phyloP scores from a whole-genome alignment of 2,888 invertebrate species.

The Watsonalla cultraria region DNA sequence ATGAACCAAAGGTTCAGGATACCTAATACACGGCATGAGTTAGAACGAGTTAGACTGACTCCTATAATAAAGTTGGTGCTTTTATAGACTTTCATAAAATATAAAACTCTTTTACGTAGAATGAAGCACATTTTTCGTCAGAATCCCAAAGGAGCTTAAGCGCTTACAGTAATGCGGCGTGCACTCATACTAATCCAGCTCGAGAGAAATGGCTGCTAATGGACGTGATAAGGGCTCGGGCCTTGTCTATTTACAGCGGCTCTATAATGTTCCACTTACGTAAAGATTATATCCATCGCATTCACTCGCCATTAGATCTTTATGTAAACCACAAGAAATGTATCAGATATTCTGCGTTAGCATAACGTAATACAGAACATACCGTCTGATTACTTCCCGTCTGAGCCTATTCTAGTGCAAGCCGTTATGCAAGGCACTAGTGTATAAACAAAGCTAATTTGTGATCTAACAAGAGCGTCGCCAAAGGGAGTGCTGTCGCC shows the following conservation, averaged over 20 bases:
- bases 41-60: no score
- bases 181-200: background rate
- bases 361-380: constrained; percentile 15
- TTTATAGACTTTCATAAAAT: no score
- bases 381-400: constrained; percentile 28
- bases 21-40: no score
- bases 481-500: constrained; percentile 28
- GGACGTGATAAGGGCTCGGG: background rate
- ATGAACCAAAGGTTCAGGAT: no score
- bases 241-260: background rate
- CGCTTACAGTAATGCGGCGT: background rate
- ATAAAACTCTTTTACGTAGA: background rate
- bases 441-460: constrained; percentile 17
- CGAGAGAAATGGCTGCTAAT: background rate
- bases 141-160: background rate
- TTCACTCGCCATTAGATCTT: background rate
- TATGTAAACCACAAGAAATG: background rate
- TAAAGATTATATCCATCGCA: background rate
- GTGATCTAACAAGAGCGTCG: constrained; percentile 17
- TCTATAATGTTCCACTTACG: background rate
- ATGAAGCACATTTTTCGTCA: background rate
- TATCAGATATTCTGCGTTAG: constrained; percentile 21
- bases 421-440: constrained; percentile 19
- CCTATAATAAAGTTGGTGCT: no score
- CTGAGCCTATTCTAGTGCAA: constrained; percentile 20